Evolutionary conservation across 37 sponge, comb jelly and placozoan genomes (phyloP), one percentile per base, ranked within the genome.

Genomic region (Aplysina aerophoba): DNA sequence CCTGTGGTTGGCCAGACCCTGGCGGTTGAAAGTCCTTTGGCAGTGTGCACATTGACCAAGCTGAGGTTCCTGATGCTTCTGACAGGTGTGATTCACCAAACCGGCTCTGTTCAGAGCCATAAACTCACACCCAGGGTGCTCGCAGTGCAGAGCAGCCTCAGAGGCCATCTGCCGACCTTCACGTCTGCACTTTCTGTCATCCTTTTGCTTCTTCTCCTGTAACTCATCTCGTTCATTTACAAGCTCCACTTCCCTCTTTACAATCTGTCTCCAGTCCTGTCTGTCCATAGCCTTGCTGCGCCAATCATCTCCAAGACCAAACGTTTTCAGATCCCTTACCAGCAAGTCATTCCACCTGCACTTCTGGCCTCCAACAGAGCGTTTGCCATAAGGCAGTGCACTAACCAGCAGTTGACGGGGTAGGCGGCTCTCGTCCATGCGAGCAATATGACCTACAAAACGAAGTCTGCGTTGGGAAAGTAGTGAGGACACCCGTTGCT

Each of bases 301-400:
- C 66, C 66, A 65, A 30, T 65, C 66, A 65, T 65, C 66, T 30
- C 66, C 22, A 65, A 65, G 66, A 30, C 66, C 66, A 65, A 65
- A 30, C 66, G 22, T 65, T 30, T 65, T 65, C 66, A 65, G 27
- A 30, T 65, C 66, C 66, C 66, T 12, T 65, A 16, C 22, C 66
- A 65, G 27, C 66, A 74, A 31, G 54, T 74, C 78, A 44, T 74
- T 74, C 54, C 78, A 74, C 34, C 78, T 74, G 53, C 41, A 44
- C 54, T 74, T 74, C 78, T 74, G 78, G 31, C 78, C 78, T 30
- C 78, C 41, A 17, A 74, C 78, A 38, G 78, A 74, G 54, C 78
- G 78, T 74, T 41, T 74, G 54, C 78, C 78, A 44, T n/a, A 41
- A 41, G 41, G 78, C 53, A 74, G 54, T 35, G 78, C 12, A 74